Evolutionary conservation across 2,113 vertebrate genomes (phyloP), one percentile per base, ranked within the genome.

Genomic region (Tachycineta bicolor): DNA sequence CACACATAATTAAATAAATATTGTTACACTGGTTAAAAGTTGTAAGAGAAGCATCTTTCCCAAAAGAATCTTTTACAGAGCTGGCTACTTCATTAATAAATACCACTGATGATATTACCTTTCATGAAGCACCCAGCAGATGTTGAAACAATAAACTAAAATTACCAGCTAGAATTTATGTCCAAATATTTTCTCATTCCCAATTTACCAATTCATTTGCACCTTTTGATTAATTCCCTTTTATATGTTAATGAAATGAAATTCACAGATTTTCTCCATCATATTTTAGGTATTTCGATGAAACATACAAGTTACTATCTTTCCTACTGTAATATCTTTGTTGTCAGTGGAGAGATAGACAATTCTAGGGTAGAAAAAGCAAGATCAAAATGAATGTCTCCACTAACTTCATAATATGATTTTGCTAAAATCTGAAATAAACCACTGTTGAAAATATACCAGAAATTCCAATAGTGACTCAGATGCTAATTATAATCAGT

Each of bases 171-270:
- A 41, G 9, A 52, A 37, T 75, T 84, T 47, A 86, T 10, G 5
- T 79, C 15, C 74, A 67, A 94, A 74, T 2, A 52, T 77, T 93
- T 49, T 83, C 31, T 91, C 43, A 74, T 46, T 95, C 50, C 52
- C 33, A 64, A 55, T 58, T 88, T 90, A 34, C 47, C 46, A 47
- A 80, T 62, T 93, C 82, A 64, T 88, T 89, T 60, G 5, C 53
- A 70, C 3, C 25, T 24, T 89, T 94, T 90, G 56, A 78, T 73
- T 94, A 64, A 91, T 93, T n/a, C 50, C 6, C 6, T 75, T 77
- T 93, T 60, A 77, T 86, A 46, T 91, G 64, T 22, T 84, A 89
- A 92, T 90, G 53, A 91, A 97, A 90, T 95, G 87, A 62, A 94
- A 31, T 0, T 4, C 60, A 93, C 47, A 89, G 73, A 96, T 90